Evolutionary conservation across 2,888 invertebrate genomes (phyloP).

Genomic region (Temnothorax rugatulus): DNA sequence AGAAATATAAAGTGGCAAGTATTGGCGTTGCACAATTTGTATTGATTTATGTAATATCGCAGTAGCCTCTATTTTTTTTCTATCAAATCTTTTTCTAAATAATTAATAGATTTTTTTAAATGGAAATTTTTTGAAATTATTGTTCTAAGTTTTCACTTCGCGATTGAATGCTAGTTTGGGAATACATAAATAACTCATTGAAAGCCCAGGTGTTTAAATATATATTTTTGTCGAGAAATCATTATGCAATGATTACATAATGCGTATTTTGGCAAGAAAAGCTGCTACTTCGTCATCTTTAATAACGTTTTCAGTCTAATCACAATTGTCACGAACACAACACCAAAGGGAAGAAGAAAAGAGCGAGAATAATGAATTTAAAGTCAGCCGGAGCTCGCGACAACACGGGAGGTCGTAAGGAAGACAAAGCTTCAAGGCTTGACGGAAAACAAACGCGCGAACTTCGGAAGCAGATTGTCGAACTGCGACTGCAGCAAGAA

Average conservation of each 20-base stretch:
- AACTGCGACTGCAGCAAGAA: constrained; percentile 63
- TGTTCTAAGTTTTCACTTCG: background rate
- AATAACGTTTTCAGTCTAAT: constrained; percentile 30
- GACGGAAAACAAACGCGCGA: constrained; percentile 58
- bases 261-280: constrained; percentile 12
- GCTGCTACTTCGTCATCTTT: background rate
- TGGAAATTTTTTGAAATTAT: background rate
- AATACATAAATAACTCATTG: background rate
- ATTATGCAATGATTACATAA: constrained; percentile 20
- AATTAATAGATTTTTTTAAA: constrained; percentile 13
- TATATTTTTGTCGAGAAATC: background rate
- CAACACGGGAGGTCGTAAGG: constrained; percentile 16
- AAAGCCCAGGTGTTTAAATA: background rate
- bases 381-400: constrained; percentile 40
- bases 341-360: constrained; percentile 33
- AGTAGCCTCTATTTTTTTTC: background rate
- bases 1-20: constrained; percentile 36
- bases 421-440: constrained; percentile 48
- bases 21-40: background rate
- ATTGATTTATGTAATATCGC: background rate
- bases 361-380: constrained; percentile 7
- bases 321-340: constrained; percentile 2
- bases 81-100: background rate
- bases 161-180: background rate
- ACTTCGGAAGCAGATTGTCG: constrained; percentile 54